These are phyloP conservation scores for Laspeyria flexula DNA, from an alignment of 2,888 invertebrate species.

Conservation along the genomic window DNA sequence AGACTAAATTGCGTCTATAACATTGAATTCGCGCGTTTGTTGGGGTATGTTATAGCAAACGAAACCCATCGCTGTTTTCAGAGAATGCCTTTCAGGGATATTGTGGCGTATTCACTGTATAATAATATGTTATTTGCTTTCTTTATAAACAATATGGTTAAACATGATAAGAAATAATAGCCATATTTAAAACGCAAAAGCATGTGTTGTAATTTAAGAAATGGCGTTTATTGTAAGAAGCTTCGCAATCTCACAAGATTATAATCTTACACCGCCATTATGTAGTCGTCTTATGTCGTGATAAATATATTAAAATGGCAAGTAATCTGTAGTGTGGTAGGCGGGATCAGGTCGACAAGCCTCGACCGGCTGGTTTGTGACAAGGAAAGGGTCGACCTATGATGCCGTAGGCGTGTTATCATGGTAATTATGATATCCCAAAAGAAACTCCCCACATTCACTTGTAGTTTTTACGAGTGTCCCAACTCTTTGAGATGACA, in stretches of 20 bases:
- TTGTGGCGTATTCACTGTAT: no score
- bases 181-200: no score
- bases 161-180: no score
- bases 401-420: conserved; percentile 54
- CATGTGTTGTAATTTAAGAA: neutral
- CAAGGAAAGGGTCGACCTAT: conserved; percentile 66
- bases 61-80: neutral
- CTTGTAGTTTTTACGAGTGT: conserved; percentile 47
- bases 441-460: conserved; percentile 47
- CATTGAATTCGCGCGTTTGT: conserved; percentile 37
- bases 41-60: conserved; percentile 17
- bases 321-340: conserved; percentile 44
- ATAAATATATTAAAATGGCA: conserved; percentile 36
- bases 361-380: conserved; percentile 35
- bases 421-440: conserved; percentile 63
- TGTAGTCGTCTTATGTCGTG: conserved; percentile 9
- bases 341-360: conserved; percentile 45
- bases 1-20: conserved; percentile 41
- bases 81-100: neutral
- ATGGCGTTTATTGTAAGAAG: neutral
- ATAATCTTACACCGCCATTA: conserved; percentile 9
- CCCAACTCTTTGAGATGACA: conserved; percentile 33
- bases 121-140: no score
- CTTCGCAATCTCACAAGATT: neutral
- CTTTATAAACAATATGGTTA: no score